Evolutionary conservation across 2,113 vertebrate genomes (phyloP).

Genomic region (Mesembrinibis cayennensis): DNA sequence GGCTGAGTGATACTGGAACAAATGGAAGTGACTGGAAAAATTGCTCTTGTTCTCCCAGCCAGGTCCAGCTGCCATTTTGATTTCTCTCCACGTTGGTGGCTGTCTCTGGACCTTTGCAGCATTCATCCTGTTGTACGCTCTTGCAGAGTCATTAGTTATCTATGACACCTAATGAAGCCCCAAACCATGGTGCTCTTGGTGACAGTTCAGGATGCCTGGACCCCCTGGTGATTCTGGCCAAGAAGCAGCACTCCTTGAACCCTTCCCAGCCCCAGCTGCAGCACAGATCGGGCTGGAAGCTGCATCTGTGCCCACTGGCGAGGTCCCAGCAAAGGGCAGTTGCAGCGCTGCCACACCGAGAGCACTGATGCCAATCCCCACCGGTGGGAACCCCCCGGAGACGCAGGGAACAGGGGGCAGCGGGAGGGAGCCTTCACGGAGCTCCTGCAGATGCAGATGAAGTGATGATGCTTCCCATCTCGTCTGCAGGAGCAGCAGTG

Average conservation of each 20-base stretch:
- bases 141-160: not conserved
- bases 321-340: not conserved
- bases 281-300: not conserved
- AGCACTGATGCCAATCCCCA: rapidly evolving
- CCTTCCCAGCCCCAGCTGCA: not conserved
- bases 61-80: constrained; percentile 23
- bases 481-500: not conserved
- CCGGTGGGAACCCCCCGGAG: rapidly evolving
- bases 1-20: constrained; percentile 6
- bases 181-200: rapidly evolving
- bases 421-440: not conserved
- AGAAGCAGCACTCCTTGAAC: not conserved
- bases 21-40: constrained; percentile 39
- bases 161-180: not conserved
- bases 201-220: not conserved
- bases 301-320: not conserved
- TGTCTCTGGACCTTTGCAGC: not conserved
- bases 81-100: constrained; percentile 20
- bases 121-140: not conserved
- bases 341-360: not conserved
- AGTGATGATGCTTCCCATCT: not conserved
- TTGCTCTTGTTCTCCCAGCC: not conserved
- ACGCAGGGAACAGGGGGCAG: not conserved
- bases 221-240: not conserved
- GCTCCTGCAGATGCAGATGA: not conserved